phyloP scores from a whole-genome alignment of 2,113 vertebrate species.

The Silurus asotus region DNA sequence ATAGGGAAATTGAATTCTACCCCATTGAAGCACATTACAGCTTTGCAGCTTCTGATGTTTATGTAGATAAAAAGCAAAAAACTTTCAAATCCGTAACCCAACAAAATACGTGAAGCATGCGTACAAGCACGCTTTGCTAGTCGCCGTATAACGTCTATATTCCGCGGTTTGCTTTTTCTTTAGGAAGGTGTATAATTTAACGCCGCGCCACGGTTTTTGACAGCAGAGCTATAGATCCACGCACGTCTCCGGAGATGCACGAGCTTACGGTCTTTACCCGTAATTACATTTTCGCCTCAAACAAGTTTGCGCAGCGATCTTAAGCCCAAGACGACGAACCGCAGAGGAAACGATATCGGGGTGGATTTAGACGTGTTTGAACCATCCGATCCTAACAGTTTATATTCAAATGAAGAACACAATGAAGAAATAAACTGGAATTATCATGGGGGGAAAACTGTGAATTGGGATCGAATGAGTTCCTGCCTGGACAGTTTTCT shows the following conservation, averaged over 20 bases:
- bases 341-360: background rate
- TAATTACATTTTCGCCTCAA: constrained; percentile 39
- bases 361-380: background rate
- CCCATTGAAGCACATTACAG: too few relatives aligned
- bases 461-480: background rate
- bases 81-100: background rate
- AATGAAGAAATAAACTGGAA: background rate
- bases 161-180: background rate
- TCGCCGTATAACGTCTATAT: background rate
- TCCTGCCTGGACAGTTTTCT: background rate
- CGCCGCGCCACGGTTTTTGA: background rate
- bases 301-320: constrained; percentile 35
- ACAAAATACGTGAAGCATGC: background rate
- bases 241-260: constrained; percentile 33
- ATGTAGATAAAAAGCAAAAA: background rate
- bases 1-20: too few relatives aligned
- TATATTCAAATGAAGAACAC: background rate
- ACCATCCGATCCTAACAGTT: background rate
- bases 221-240: constrained; percentile 14
- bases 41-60: background rate
- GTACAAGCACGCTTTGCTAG: background rate
- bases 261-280: constrained; percentile 1
- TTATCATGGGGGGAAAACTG: background rate
- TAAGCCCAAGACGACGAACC: constrained; percentile 17
- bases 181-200: constrained; percentile 26